These are phyloP conservation scores for Sialis fuliginosa DNA, from an alignment of 2,888 invertebrate species.

Conservation along the genomic window DNA sequence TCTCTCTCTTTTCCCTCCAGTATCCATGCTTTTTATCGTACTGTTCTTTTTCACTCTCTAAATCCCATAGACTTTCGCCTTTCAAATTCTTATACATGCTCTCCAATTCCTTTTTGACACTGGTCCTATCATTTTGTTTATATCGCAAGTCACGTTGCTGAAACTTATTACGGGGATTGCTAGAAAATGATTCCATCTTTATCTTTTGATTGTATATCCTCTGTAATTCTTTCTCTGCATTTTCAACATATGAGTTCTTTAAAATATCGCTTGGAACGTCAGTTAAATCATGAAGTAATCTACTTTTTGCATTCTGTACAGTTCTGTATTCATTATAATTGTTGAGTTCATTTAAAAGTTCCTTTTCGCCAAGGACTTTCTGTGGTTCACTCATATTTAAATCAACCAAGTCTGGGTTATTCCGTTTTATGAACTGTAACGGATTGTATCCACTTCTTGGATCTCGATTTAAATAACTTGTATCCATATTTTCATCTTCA, in stretches of 20 bases:
- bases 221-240: conserved; percentile 19
- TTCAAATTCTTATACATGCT: conserved; percentile 15
- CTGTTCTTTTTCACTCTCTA: conserved; percentile 35
- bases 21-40: conserved; percentile 24
- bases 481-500: conserved; percentile 11
- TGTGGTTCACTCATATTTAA: background rate
- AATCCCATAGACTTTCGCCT: conserved; percentile 29
- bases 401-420: background rate
- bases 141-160: conserved; percentile 22
- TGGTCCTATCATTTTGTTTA: conserved; percentile 20
- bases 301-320: conserved; percentile 19
- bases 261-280: conserved; percentile 23
- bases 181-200: background rate
- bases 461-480: conserved; percentile 18
- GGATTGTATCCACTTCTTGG: conserved; percentile 18
- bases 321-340: conserved; percentile 20
- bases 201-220: background rate
- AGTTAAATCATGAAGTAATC: conserved; percentile 22
- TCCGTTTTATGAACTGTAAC: conserved; percentile 6
- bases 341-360: conserved; percentile 16
- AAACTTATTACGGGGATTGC: conserved; percentile 19
- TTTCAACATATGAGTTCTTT: conserved; percentile 23
- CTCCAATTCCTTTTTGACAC: conserved; percentile 19
- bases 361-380: conserved; percentile 12
- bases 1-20: conserved; percentile 18